Conservation (phyloP, 1,140 invertebrate species). For the Apocrypta bakeri region DNA sequence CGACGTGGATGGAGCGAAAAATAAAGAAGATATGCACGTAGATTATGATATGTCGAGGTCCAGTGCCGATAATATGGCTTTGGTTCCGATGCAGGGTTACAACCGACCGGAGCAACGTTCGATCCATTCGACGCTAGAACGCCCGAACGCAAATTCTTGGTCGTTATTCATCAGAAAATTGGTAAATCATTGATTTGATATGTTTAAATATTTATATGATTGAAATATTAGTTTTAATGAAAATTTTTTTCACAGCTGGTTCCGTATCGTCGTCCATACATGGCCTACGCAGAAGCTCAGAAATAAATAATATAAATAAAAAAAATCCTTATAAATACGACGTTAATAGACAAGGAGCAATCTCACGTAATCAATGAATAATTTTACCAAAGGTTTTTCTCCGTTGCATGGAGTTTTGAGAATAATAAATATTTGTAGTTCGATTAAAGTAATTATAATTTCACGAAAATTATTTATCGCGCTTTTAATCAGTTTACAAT, state of each 20-base stretch:
- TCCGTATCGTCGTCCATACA: constrained; percentile 51
- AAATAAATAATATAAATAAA: constrained; percentile 22
- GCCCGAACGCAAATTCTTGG: constrained; percentile 69
- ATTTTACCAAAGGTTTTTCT: neutral
- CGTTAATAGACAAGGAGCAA: neutral
- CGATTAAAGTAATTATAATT: neutral
- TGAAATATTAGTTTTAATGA: constrained; percentile 32
- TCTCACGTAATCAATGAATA: constrained; percentile 3
- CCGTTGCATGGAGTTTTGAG: constrained; percentile 9
- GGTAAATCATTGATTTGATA: constrained; percentile 56
- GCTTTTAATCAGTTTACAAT: neutral
- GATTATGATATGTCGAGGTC: constrained; percentile 40
- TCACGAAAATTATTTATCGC: neutral
- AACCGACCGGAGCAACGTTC: constrained; percentile 66
- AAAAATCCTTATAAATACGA: constrained; percentile 24
- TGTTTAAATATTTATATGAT: too few relatives aligned
- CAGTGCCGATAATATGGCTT: constrained; percentile 39
- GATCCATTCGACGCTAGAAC: constrained; percentile 61
- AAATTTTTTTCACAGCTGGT: constrained; percentile 58
- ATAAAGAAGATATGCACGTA: constrained; percentile 59
- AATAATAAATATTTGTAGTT: neutral
- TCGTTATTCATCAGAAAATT: constrained; percentile 65
- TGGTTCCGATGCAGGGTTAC: constrained; percentile 61
- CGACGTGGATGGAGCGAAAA: constrained; percentile 11
- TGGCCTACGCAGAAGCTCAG: constrained; percentile 1